Conservation (phyloP, 1,140 invertebrate genomes). For the Orchestia grillus region DNA sequence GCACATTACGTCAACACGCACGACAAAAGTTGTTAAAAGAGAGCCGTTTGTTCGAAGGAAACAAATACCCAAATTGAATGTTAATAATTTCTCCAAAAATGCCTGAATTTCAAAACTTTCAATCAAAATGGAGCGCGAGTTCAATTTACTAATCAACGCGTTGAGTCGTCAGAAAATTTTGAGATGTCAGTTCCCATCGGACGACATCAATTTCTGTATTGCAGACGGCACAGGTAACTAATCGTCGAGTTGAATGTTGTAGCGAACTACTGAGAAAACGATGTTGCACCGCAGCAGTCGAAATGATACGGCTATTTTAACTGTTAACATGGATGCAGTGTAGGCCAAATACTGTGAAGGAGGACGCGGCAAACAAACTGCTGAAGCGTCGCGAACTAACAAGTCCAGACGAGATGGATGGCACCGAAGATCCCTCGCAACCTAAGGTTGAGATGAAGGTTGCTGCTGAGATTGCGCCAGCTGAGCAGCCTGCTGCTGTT, state of each 20-base stretch:
- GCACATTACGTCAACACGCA: too few relatives aligned
- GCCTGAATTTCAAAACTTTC: too few relatives aligned
- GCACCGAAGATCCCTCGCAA: not conserved
- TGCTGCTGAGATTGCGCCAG: not conserved
- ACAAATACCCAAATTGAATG: too few relatives aligned
- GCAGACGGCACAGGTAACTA: not conserved
- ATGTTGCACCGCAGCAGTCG: not conserved
- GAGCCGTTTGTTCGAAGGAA: too few relatives aligned
- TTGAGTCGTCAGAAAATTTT: not conserved
- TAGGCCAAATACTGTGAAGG: not conserved
- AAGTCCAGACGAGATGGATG: not conserved
- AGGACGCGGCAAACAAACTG: not conserved
- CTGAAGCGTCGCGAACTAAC: not conserved
- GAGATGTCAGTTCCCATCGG: not conserved
- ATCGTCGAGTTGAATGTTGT: not conserved
- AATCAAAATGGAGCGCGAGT: too few relatives aligned
- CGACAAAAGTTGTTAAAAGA: too few relatives aligned
- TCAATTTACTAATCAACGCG: too few relatives aligned
- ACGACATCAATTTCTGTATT: not conserved
- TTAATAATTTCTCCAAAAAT: too few relatives aligned
- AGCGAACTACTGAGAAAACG: not conserved
- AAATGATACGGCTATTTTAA: not conserved
- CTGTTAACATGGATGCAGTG: not conserved
- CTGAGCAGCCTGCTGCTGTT: constrained; percentile 40
- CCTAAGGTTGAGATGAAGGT: constrained; percentile 2